phyloP scores from a whole-genome alignment of 2,113 vertebrate genomes.

The Isurus oxyrinchus region DNA sequence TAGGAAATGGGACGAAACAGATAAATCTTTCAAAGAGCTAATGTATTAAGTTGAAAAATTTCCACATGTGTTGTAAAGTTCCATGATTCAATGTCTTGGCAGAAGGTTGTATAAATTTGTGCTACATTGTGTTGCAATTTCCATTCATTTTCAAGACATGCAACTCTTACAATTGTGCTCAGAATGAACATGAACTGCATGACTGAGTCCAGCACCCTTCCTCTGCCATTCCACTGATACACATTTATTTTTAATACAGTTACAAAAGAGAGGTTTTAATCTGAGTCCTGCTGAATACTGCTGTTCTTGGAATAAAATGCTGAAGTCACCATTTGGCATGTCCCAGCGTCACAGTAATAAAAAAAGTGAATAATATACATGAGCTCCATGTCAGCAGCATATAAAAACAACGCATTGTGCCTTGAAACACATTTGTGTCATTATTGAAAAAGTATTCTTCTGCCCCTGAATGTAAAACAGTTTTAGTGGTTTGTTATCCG shows the following conservation, averaged over 20 bases:
- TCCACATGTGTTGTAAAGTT: background rate
- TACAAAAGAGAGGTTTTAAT: background rate
- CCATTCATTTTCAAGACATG: background rate
- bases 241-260: background rate
- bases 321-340: background rate
- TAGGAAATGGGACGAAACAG: background rate
- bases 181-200: background rate
- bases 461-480: background rate
- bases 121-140: background rate
- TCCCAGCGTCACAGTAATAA: background rate
- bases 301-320: background rate
- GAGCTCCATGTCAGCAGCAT: background rate
- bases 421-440: background rate
- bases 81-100: background rate
- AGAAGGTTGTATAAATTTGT: background rate
- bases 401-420: background rate
- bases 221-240: background rate
- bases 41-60: background rate
- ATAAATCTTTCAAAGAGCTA: background rate
- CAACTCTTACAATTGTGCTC: background rate
- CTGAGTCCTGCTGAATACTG: background rate
- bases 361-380: background rate
- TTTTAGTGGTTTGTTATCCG: background rate
- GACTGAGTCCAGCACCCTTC: background rate
- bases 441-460: background rate